A percentile compares a stretch with the other conserved stretches of the same genome.
phyloP scores from a whole-genome alignment of 1,140 invertebrate genomes.

The Sitodiplosis mosellana region DNA sequence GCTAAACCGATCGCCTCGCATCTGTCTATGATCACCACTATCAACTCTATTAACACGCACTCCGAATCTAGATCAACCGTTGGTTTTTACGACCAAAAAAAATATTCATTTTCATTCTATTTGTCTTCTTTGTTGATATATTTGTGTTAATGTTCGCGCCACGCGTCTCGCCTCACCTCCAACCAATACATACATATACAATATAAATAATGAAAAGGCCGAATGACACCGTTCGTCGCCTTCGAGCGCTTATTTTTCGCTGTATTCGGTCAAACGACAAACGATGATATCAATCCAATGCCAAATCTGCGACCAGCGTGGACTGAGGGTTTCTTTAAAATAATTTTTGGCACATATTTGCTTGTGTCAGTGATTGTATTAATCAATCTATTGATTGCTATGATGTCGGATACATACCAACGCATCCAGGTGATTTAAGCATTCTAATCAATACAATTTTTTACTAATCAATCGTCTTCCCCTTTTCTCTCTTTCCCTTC shows the following conservation, averaged over 20 bases:
- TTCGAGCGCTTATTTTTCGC: constrained; percentile 97
- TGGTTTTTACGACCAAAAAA: too few relatives aligned
- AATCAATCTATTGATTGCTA: constrained; percentile 97
- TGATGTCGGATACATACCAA: constrained; percentile 99
- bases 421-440: constrained; percentile 64
- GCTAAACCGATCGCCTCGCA: too few relatives aligned
- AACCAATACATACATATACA: too few relatives aligned
- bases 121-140: too few relatives aligned
- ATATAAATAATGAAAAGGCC: constrained; percentile 34
- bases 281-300: constrained; percentile 60
- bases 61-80: too few relatives aligned
- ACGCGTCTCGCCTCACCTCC: too few relatives aligned
- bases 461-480: constrained; percentile 11
- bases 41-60: too few relatives aligned
- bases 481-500: constrained; percentile 4
- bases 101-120: too few relatives aligned
- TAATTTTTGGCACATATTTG: constrained; percentile 90
- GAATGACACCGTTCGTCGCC: constrained; percentile 71
- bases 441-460: constrained; percentile 15
- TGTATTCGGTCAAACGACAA: constrained; percentile 89
- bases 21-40: too few relatives aligned
- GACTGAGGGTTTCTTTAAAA: constrained; percentile 64
- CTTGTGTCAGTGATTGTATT: constrained; percentile 94
- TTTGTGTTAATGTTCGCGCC: too few relatives aligned
- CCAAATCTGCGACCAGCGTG: constrained; percentile 41